Conservation (phyloP, 2,797 vertebrate genomes). For the Odontamblyopus rebecca region DNA sequence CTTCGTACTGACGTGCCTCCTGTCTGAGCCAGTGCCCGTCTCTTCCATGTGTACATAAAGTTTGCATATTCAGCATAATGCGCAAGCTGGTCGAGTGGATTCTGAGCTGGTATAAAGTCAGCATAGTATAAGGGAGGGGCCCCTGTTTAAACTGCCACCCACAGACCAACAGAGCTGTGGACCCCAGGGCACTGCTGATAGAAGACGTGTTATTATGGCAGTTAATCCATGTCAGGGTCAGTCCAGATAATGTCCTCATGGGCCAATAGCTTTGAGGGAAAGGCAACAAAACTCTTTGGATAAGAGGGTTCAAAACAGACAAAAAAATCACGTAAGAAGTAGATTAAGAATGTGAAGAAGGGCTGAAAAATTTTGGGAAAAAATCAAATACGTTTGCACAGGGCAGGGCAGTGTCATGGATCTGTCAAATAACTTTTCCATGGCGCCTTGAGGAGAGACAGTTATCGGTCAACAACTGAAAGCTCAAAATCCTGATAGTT, state of each 20-base stretch:
- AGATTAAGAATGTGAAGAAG: too few relatives aligned
- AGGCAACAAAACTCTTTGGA: conserved; percentile 31
- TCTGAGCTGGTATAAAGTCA: conserved; percentile 32
- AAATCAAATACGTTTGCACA: too few relatives aligned
- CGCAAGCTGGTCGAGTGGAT: conserved; percentile 47
- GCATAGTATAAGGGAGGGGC: conserved; percentile 35
- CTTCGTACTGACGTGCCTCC: neutral
- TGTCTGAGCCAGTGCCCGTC: neutral
- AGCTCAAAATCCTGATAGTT: too few relatives aligned
- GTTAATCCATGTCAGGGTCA: conserved; percentile 56
- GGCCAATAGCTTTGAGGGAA: conserved; percentile 48
- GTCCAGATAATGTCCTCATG: conserved; percentile 45
- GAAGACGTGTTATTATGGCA: conserved; percentile 64
- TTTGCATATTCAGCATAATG: conserved; percentile 32
- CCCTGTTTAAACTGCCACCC: conserved; percentile 58
- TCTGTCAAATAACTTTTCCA: too few relatives aligned
- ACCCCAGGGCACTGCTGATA: conserved; percentile 45
- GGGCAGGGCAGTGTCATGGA: too few relatives aligned
- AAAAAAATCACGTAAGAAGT: neutral
- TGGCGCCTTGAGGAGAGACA: too few relatives aligned
- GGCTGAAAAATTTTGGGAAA: too few relatives aligned
- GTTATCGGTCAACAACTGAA: too few relatives aligned
- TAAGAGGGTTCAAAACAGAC: neutral
- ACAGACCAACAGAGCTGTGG: conserved; percentile 24
- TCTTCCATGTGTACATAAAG: neutral